A percentile compares a stretch with the other conserved stretches of the same genome.
phyloP scores from a whole-genome alignment of 1,140 invertebrate species.

The Drosophila saltans region DNA sequence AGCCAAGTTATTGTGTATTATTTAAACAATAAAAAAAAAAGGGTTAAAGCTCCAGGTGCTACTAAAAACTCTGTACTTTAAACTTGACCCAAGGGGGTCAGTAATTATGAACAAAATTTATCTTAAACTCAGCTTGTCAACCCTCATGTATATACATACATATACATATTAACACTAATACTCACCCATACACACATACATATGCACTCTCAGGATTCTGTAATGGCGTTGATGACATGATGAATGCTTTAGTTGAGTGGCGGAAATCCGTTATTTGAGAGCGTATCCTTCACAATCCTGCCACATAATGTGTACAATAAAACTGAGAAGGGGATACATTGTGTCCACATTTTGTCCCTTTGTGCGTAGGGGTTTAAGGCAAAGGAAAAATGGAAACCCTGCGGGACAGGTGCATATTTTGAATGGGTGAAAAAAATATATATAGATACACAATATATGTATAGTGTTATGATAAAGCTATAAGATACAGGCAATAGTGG shows the following conservation, averaged over 20 bases:
- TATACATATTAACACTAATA: conserved; percentile 33
- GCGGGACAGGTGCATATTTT: no score
- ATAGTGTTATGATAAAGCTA: no score
- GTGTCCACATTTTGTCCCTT: background rate
- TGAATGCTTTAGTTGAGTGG: conserved; percentile 57
- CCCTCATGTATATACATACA: conserved; percentile 28
- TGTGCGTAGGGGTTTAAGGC: background rate
- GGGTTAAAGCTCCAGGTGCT: conserved; percentile 43
- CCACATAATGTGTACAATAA: conserved; percentile 20
- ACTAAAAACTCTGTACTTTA: conserved; percentile 45
- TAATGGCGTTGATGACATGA: conserved; percentile 63
- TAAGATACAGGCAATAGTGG: no score
- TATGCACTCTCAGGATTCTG: conserved; percentile 32
- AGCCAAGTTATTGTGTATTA: conserved; percentile 35
- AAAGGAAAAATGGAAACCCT: background rate
- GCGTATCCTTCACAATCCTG: conserved; percentile 33
- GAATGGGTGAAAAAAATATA: no score
- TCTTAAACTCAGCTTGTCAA: conserved; percentile 14
- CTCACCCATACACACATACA: background rate
- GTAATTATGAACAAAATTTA: conserved; percentile 43
- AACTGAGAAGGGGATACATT: background rate
- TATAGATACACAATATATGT: no score
- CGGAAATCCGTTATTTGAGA: conserved; percentile 56
- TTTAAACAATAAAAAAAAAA: conserved; percentile 40
- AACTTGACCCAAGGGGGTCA: background rate